phyloP scores from a whole-genome alignment of 2,797 vertebrate species.

The Tokudaia tokunoshimensis region DNA sequence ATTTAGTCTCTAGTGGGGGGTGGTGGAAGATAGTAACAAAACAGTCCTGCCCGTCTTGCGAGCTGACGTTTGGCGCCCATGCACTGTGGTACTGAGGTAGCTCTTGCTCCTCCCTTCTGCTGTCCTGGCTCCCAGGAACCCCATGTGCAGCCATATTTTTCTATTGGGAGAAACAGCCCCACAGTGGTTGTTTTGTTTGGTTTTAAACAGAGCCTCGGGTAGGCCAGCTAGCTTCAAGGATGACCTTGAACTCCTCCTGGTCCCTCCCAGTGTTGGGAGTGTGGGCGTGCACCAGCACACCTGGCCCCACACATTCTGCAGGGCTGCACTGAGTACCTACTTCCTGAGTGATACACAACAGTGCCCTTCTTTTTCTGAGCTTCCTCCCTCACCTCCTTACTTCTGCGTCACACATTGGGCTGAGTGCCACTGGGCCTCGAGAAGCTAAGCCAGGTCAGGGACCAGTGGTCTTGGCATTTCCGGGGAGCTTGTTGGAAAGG shows the following conservation, averaged over 20 bases:
- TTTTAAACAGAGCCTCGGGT: background rate
- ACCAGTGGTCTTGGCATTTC: constrained; percentile 6
- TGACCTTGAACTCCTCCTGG: background rate
- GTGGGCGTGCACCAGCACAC: background rate
- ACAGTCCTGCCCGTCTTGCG: background rate
- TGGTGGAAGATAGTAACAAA: background rate
- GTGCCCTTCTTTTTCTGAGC: constrained; percentile 16
- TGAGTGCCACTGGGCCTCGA: background rate
- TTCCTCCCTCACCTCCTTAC: background rate
- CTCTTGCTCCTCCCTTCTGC: background rate
- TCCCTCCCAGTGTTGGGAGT: background rate
- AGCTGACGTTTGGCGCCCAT: background rate
- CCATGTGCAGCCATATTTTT: background rate
- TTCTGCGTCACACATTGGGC: background rate
- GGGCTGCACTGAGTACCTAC: background rate
- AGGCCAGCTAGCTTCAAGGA: background rate
- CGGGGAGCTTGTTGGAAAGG: background rate
- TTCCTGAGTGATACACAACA: background rate
- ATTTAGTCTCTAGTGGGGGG: background rate
- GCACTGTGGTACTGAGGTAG: background rate
- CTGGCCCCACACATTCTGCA: too few relatives aligned
- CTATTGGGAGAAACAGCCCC: background rate
- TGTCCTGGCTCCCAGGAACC: background rate
- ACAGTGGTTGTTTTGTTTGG: background rate
- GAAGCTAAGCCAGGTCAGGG: background rate